Percentiles rank a stretch among this genome's conserved stretches.
Evolutionary conservation across 1,140 invertebrate species (phyloP).

Genomic region (Drosophila ficusphila): DNA sequence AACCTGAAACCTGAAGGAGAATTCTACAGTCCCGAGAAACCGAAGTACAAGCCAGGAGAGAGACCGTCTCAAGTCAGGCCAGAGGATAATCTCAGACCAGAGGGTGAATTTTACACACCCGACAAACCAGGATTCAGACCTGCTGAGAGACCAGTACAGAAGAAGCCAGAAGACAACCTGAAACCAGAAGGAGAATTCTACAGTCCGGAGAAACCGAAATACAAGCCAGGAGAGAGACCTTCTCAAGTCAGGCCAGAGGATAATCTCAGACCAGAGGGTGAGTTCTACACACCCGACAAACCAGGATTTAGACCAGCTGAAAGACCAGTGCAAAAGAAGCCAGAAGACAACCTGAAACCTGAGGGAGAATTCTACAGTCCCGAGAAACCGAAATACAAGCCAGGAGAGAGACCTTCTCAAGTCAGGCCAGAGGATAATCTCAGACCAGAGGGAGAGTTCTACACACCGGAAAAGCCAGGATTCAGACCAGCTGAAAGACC

Average conservation of each 20-base stretch:
- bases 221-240: no score
- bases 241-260: no score
- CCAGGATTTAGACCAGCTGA: no score
- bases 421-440: constrained; percentile 64
- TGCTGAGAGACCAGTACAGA: constrained; percentile 69
- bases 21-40: constrained; percentile 82
- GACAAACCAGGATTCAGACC: constrained; percentile 72
- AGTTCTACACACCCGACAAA: no score
- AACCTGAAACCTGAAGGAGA: constrained; percentile 87
- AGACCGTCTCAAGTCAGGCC: constrained; percentile 83
- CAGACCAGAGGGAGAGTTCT: constrained; percentile 87
- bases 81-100: constrained; percentile 61
- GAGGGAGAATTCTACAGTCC: constrained; percentile 6
- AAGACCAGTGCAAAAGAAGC: no score
- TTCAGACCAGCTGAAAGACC: constrained; percentile 3
- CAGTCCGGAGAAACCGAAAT: no score
- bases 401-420: constrained; percentile 85
- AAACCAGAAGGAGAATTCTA: not conserved
- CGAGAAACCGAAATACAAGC: constrained; percentile 34
- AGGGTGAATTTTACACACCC: constrained; percentile 54
- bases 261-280: no score
- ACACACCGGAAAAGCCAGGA: constrained; percentile 41
- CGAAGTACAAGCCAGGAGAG: constrained; percentile 84
- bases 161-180: no score
- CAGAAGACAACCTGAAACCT: constrained; percentile 7